Base-by-base conservation (phyloP, 2,888 invertebrate genomes). In the Macaria liturata region DNA sequence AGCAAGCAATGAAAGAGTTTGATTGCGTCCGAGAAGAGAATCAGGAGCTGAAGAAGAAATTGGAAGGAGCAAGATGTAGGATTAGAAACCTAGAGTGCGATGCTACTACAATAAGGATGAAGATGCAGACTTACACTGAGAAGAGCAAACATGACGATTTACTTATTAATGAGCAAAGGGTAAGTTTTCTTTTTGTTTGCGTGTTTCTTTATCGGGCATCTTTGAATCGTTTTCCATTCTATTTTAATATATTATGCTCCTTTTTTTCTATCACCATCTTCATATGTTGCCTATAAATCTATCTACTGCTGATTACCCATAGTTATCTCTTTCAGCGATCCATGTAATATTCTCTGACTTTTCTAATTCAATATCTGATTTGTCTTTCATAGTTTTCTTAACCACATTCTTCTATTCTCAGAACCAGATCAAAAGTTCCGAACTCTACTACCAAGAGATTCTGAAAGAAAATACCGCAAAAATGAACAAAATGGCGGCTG, bases 51-150 rank as follows among this genome's bases (percentile, higher is more conserved):
- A 95, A 93, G 67, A 94, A 88, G 60, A 96, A 95, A 75, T 75
- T 94, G 1, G 94, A 95, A n/a, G 94, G 94, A 0, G 84, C 94
- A 0, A 94, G 93, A 76, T 95, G 95, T 37, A 93, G 96, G 67
- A 93, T 94, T 58, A 94, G 93, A 73, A 95, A 94, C 51, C 81
- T 96, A 31, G 95, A 95, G 69, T 93, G 93, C 57, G 96, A 96
- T 61, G 78, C 93, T 9, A 85, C 85, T 0, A 86, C 85, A 0
- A 82, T 93, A 37, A 94, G 94, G 73, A 90, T 92, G 40, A 95
- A 94, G 68, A 87, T 94, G 61, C 86, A 88, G 43, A 92, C 94
- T 1, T 80, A 95, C 60, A 89, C 93, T 32, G 94, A 95, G 62
- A 95, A 95, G 73, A 93, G 93, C 54, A 92, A 91, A 39, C 93